Evolutionary conservation across 2,113 vertebrate genomes (phyloP), one percentile per base, ranked within the genome.

Genomic region (Nerophis ophidion): DNA sequence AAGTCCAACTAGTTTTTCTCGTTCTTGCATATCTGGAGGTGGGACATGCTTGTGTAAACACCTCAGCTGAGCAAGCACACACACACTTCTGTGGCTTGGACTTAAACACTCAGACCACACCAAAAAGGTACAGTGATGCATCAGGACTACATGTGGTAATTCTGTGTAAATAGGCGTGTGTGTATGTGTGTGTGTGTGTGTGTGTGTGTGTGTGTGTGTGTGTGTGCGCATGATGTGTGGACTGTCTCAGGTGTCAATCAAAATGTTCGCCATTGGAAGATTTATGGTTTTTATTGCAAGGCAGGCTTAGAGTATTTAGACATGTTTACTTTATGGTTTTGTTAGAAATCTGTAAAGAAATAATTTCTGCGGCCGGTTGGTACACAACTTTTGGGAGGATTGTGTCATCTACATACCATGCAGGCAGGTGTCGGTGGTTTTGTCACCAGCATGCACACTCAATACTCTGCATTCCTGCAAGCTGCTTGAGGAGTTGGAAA

Each of bases 1-100:
- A 33, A 75, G 59, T 63, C 68, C 45, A 75, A 89, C 89, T 82
- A 6, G 90, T 89, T 89, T 82, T 86, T 87, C 89, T 66, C 5
- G 89, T 90, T 89, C 60, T 46, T 77, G 74, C 81, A 82, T 81
- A 74, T 84, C 78, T 87, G 13, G 42, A 50, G 71, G 81, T 69
- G 68, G 73, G 71, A 75, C 60, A 44, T 65, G 19, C 19, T 62
- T n/a, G 40, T 61, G 52, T 70, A 63, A 70, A 75, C 73, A 80
- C 54, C 60, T 74, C 71, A 58, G 61, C 60, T 35, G 57, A 57
- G 15, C 55, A 34, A 40, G 6, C 16, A 55, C 62, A 42, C 62
- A 42, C 40, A 16, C 62, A 16, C 60, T 62, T 76, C 65, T 60
- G 36, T 52, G 12, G 9, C 56, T 26, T 40, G 63, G 80, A 80